Percentiles rank a stretch among this genome's conserved stretches.
Evolutionary conservation across 2,113 vertebrate genomes (phyloP).

Genomic region (Trogon melanurus): DNA sequence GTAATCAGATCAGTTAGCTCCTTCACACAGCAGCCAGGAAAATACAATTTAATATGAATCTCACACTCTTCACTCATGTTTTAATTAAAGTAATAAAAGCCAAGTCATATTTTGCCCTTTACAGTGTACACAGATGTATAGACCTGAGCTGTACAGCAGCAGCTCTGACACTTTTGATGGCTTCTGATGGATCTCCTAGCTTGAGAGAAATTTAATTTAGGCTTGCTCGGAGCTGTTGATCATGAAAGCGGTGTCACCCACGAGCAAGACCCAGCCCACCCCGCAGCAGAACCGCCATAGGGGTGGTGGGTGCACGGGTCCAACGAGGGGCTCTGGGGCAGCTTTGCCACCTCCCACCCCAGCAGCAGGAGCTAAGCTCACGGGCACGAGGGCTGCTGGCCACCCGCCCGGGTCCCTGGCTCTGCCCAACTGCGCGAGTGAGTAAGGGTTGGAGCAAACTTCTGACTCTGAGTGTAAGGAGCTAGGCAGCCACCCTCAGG

Average conservation of each 20-base stretch:
- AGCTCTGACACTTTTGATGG: not conserved
- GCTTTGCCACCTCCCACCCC: not conserved
- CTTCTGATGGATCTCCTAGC: slow-evolving; percentile 15
- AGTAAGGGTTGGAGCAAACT: accelerated
- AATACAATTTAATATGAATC: slow-evolving; percentile 75
- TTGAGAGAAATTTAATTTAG: not conserved
- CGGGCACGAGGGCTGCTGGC: not conserved
- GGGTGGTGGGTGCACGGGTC: accelerated
- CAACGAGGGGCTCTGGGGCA: accelerated
- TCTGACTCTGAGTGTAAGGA: not conserved
- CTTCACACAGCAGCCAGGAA: slow-evolving; percentile 57
- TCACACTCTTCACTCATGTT: slow-evolving; percentile 72
- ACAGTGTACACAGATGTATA: slow-evolving; percentile 52
- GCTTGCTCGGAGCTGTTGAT: not conserved
- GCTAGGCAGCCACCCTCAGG: not conserved
- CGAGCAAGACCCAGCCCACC: not conserved
- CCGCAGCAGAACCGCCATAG: accelerated
- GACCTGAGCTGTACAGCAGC: slow-evolving; percentile 17
- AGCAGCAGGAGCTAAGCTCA: not conserved
- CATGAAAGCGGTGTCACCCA: not conserved
- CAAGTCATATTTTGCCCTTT: slow-evolving; percentile 76
- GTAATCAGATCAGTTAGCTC: slow-evolving; percentile 76
- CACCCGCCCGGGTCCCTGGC: not conserved
- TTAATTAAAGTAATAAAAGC: slow-evolving; percentile 83
- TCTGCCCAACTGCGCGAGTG: accelerated